phyloP scores from a whole-genome alignment of 1,140 invertebrate genomes.

The Branchinecta lynchi region DNA sequence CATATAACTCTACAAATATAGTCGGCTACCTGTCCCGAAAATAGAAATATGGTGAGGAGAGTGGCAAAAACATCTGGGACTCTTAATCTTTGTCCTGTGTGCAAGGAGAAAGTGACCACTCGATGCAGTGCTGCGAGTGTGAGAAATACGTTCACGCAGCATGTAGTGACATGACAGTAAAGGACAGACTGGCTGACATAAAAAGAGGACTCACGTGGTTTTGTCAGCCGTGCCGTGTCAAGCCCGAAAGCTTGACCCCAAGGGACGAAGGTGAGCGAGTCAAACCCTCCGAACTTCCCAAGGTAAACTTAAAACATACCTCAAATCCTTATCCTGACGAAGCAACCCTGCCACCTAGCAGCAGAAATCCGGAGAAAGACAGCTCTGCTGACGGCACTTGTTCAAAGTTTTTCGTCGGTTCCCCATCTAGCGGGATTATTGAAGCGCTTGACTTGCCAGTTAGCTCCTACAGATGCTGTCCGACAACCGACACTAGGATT shows the following conservation, averaged over 20 bases:
- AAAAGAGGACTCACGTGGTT: no score
- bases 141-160: no score
- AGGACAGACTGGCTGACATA: no score
- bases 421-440: background rate
- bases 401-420: conserved; percentile 1
- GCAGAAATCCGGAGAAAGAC: background rate
- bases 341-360: conserved; percentile 4
- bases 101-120: conserved; percentile 9
- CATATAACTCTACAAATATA: background rate
- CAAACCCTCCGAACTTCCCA: background rate
- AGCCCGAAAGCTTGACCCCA: no score
- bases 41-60: conserved; percentile 2
- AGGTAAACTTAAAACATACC: background rate
- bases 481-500: conserved; percentile 9
- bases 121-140: no score
- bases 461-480: background rate
- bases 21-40: background rate
- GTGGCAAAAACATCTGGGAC: conserved; percentile 1
- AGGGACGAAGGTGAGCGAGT: conserved; percentile 8
- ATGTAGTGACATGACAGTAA: no score
- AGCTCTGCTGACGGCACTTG: conserved; percentile 2
- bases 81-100: background rate
- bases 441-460: conserved; percentile 4
- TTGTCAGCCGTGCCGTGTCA: no score
- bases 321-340: conserved; percentile 5